Evolutionary conservation across 2,797 vertebrate genomes (phyloP), one percentile per base, ranked within the genome.

Genomic region (Aeoliscus strigatus): DNA sequence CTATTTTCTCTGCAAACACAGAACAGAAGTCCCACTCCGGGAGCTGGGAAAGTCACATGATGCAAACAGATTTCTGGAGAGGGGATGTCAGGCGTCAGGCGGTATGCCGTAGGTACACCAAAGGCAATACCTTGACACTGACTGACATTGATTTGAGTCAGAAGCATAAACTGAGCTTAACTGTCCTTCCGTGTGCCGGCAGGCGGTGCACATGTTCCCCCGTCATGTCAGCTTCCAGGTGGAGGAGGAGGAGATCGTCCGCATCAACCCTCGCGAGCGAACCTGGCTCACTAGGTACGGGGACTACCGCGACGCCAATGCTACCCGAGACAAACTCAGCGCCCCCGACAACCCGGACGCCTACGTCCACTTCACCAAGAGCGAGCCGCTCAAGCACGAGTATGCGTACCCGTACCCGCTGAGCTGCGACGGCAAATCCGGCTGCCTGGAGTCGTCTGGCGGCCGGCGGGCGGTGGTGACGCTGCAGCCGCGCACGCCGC

Each of bases 221-320:
- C 89, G 83, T 10, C 92, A 92, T 1, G 86, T 91, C 77, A 91
- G 85, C 75, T 93, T 95, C 61, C 93, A 86, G 1, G 82, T 91
- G 1, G 93, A 94, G 5, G 93, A 94, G 0, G 91, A 95, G 47
- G 94, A 96, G 71, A 88, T 95, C 0, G 89, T 94, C 3, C 90
- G 91, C 35, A 93, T 96, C 75, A 94, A 93, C 74, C 93, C 92
- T 5, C 83, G 91, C 2, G 93, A 96, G 62, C 90, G 90, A 39
- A 82, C 87, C 61, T 97, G 93, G 94, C 83, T 94, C 69, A 94
- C 92, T 0, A 91, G 94, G 37, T 97, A 97, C 0, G 94, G 88
- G 87, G 94, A 97, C 59, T 97, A 97, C 56, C 89, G 94, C 14
- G 90, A 93, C 13, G 90, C 91, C n/a, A 89, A 88, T 0, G 84